Evolutionary conservation across 2,113 vertebrate genomes (phyloP).

Genomic region (Hypanus sabinus): DNA sequence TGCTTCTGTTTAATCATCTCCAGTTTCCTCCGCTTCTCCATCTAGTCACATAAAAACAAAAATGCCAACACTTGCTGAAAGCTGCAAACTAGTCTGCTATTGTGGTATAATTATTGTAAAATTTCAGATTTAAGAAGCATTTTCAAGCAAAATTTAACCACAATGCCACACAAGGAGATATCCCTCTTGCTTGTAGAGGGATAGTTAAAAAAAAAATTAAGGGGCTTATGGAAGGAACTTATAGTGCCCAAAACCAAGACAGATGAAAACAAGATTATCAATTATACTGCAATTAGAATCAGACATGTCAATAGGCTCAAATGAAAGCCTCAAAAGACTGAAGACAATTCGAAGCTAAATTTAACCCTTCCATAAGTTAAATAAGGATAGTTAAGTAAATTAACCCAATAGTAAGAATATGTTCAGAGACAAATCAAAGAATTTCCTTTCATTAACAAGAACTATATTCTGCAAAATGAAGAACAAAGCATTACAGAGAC

Average conservation of each 20-base stretch:
- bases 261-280: no score
- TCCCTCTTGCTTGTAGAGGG: no score
- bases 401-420: not conserved
- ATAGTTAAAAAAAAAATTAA: no score
- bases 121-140: not conserved
- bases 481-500: not conserved
- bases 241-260: no score
- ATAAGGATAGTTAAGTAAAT: not conserved
- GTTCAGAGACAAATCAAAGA: not conserved
- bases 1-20: slow-evolving; percentile 99
- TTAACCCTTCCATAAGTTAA: not conserved
- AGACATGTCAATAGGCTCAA: no score
- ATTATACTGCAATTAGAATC: no score
- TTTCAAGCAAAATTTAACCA: not conserved
- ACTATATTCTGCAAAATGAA: not conserved
- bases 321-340: no score
- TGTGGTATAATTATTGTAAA: no score
- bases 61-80: not conserved
- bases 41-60: slow-evolving; percentile 52
- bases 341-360: not conserved
- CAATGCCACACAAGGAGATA: not conserved
- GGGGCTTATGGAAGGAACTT: no score
- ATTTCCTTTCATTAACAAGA: not conserved
- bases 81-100: not conserved
- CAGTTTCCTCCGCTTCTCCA: slow-evolving; percentile 86